Conservation (phyloP, 2,888 invertebrate species). For the Microchrysa polita region DNA sequence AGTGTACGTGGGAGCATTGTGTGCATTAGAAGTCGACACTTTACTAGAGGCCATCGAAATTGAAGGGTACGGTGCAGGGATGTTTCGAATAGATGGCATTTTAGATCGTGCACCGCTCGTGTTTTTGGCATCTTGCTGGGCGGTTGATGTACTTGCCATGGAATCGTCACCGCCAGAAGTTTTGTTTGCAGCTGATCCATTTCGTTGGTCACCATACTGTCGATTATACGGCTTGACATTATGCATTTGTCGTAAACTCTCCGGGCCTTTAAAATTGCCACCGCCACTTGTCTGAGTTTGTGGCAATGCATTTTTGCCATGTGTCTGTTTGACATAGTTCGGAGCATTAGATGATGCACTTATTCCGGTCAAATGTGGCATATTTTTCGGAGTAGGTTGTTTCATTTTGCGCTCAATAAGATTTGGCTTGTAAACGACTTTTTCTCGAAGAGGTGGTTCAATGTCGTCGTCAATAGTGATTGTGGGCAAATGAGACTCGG, state of each 20-base stretch:
- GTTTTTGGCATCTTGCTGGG: constrained; percentile 30
- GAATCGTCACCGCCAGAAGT: constrained; percentile 7
- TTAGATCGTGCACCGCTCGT: constrained; percentile 16
- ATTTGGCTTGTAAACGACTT: constrained; percentile 54
- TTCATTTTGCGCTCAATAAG: constrained; percentile 60
- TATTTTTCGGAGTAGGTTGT: constrained; percentile 44
- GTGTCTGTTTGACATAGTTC: constrained; percentile 12
- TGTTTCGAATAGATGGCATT: constrained; percentile 53
- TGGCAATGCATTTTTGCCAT: constrained; percentile 1
- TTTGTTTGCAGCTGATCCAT: constrained; percentile 22
- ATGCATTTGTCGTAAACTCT: constrained; percentile 42
- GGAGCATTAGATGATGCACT: constrained; percentile 10
- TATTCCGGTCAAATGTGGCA: background rate
- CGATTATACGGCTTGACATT: constrained; percentile 47
- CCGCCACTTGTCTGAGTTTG: background rate
- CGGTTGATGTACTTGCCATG: background rate
- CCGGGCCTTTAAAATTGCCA: constrained; percentile 16
- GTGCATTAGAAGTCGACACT: background rate
- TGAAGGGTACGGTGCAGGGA: constrained; percentile 54
- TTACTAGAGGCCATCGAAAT: constrained; percentile 34
- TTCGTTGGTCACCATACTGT: constrained; percentile 39
- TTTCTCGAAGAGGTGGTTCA: constrained; percentile 51
- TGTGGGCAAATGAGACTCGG: constrained; percentile 38
- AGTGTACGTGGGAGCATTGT: constrained; percentile 13
- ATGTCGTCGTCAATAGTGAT: constrained; percentile 51